These are phyloP conservation scores for Pseudomyrmex sp. DNA, from an alignment of 1,140 invertebrate genomes.

Conservation along the genomic window DNA sequence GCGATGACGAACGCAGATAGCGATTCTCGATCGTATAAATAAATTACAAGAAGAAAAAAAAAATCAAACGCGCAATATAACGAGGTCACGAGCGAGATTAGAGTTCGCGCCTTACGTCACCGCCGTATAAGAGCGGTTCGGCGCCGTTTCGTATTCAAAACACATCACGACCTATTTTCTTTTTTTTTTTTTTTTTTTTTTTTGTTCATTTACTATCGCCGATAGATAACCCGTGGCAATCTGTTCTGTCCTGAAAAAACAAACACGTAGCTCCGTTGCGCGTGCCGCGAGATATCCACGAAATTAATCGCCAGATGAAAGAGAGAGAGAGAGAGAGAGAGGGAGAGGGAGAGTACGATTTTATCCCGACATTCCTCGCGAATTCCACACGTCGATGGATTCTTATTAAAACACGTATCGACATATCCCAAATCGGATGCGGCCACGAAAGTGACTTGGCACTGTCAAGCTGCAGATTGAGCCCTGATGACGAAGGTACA, in stretches of 20 bases:
- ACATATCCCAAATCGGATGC: not conserved
- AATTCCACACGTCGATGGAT: slow-evolving; percentile 1
- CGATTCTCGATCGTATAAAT: not conserved
- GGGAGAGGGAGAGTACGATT: too few species aligned
- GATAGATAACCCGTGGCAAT: not conserved
- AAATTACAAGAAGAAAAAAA: slow-evolving; percentile 3
- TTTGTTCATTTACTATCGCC: not conserved
- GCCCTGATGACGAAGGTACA: slow-evolving; percentile 60
- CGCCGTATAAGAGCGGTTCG: slow-evolving; percentile 24
- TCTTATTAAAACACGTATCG: not conserved
- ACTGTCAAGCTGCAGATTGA: slow-evolving; percentile 35
- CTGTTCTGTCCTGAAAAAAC: too few species aligned
- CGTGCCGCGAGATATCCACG: too few species aligned
- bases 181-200: not conserved
- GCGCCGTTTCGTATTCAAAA: not conserved
- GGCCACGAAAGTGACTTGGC: not conserved
- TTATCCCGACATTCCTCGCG: not conserved
- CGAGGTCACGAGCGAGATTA: slow-evolving; percentile 62
- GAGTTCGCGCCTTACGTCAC: slow-evolving; percentile 60
- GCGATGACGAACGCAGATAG: slow-evolving; percentile 1
- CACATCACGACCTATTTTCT: slow-evolving; percentile 12
- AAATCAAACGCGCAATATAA: slow-evolving; percentile 24
- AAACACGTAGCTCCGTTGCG: too few species aligned
- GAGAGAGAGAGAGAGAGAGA: too few species aligned
- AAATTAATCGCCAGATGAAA: too few species aligned